Conservation (phyloP, 2,113 vertebrate genomes). For the Carassius carassius region DNA sequence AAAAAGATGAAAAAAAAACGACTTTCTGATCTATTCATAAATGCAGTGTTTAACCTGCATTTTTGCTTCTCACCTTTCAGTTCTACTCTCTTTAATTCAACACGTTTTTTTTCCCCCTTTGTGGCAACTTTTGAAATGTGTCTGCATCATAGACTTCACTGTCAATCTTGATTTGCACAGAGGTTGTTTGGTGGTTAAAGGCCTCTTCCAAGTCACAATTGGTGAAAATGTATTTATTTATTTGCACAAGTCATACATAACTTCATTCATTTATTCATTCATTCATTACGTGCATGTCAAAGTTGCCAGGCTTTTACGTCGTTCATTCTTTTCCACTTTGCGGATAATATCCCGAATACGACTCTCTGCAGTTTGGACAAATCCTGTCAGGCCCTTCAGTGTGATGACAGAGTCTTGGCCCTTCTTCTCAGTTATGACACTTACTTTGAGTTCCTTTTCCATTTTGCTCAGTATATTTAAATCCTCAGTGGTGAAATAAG, state of each 20-base stretch:
- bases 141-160: constrained; percentile 58
- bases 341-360: constrained; percentile 76
- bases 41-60: no score
- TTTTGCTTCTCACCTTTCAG: constrained; percentile 56
- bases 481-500: constrained; percentile 70
- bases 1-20: background rate
- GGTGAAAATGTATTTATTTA: no score
- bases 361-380: constrained; percentile 69
- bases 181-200: rapidly evolving
- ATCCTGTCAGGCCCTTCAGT: constrained; percentile 79
- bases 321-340: constrained; percentile 65
- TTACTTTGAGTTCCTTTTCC: constrained; percentile 75
- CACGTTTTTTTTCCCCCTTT: constrained; percentile 57
- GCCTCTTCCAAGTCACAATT: constrained; percentile 82
- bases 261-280: no score
- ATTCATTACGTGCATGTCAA: no score
- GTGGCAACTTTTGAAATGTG: background rate
- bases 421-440: constrained; percentile 67
- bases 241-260: no score
- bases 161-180: constrained; percentile 66
- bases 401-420: constrained; percentile 66
- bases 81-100: constrained; percentile 54
- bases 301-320: constrained; percentile 66
- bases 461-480: constrained; percentile 68
- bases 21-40: background rate